Evolutionary conservation across 2,113 vertebrate species (phyloP).

Genomic region (Centropus bengalensis): DNA sequence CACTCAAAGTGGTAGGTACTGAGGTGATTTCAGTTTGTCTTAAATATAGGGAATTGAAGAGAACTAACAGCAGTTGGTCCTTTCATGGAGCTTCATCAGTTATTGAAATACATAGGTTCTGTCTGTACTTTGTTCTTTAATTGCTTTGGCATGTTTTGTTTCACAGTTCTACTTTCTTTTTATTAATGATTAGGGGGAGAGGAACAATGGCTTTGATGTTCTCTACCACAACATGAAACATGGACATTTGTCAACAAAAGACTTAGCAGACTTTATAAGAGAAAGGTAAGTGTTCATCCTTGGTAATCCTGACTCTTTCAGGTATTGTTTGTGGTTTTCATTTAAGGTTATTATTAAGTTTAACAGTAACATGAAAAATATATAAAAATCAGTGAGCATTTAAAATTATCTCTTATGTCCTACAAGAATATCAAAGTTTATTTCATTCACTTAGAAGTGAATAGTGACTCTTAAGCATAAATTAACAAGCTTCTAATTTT

Average conservation of each 20-base stretch:
- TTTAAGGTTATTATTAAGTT: background rate
- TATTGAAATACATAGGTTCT: background rate
- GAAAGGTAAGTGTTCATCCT: conserved; percentile 86
- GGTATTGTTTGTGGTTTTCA: background rate
- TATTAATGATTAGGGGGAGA: conserved; percentile 86
- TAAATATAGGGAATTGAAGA: background rate
- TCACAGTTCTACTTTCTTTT: conserved; percentile 42
- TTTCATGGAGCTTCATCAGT: background rate
- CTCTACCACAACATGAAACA: conserved; percentile 99
- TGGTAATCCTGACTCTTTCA: background rate
- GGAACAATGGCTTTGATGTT: conserved; percentile 96
- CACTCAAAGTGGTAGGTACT: background rate
- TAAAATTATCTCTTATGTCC: background rate
- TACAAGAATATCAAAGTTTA: background rate
- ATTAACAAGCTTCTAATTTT: background rate
- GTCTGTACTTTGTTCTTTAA: background rate
- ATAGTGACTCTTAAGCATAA: background rate
- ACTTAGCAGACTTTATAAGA: conserved; percentile 96
- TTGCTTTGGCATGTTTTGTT: background rate
- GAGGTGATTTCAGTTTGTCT: background rate
- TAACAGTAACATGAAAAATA: background rate
- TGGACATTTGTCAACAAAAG: conserved; percentile 95
- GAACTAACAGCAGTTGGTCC: background rate
- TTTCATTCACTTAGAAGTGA: background rate
- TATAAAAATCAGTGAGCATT: background rate